Conservation (phyloP, 1,140 invertebrate species). For the Drosophila lowei region DNA sequence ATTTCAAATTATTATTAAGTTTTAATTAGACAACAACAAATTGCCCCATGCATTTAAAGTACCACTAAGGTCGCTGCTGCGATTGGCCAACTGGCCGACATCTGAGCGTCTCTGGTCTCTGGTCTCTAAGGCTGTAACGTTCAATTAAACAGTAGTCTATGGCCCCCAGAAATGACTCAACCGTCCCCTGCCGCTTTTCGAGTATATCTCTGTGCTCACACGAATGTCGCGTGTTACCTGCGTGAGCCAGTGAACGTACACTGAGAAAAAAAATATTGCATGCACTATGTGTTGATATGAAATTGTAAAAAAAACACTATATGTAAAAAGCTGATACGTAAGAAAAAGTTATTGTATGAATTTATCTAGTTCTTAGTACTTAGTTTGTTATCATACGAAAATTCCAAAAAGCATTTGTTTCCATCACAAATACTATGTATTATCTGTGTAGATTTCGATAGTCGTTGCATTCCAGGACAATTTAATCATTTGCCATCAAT, state of each 20-base stretch:
- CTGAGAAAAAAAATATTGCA: no score
- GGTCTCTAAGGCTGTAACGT: constrained; percentile 53
- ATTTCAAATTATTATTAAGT: constrained; percentile 55
- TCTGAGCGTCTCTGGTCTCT: constrained; percentile 14
- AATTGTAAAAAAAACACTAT: no score
- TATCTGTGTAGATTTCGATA: no score
- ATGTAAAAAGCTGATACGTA: no score
- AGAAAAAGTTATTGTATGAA: no score
- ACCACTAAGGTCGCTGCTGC: constrained; percentile 58
- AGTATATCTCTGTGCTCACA: neutral
- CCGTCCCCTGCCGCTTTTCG: constrained; percentile 9
- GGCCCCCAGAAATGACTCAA: constrained; percentile 32
- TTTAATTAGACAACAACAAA: constrained; percentile 63
- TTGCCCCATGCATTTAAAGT: constrained; percentile 53
- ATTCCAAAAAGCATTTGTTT: no score
- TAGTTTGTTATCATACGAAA: no score
- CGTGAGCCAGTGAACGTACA: constrained; percentile 8
- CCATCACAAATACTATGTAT: no score
- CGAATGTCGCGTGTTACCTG: constrained; percentile 62
- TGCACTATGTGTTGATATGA: no score
- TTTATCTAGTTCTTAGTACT: no score
- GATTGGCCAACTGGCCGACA: constrained; percentile 66
- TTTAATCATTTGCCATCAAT: neutral
- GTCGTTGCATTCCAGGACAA: no score
- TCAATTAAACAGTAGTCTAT: constrained; percentile 49